Evolutionary conservation across 2,797 vertebrate genomes (phyloP), one percentile per base, ranked within the genome.

Genomic region (Ptychobarbus kaznakovi): DNA sequence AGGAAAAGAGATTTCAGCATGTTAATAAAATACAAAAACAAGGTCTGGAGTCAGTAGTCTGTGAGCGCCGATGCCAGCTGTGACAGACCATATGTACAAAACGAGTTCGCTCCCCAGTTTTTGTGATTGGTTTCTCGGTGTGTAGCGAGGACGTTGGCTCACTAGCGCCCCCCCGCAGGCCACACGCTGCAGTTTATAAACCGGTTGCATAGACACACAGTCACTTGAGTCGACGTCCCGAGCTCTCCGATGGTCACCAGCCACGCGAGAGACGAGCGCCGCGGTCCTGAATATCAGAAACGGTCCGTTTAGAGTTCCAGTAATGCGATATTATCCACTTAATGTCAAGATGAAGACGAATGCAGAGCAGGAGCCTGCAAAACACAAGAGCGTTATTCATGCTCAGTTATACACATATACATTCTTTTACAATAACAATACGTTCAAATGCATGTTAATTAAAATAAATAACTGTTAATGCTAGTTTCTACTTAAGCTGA

Each of bases 261-360:
- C 96, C 96, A 95, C 96, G 94, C 93, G 95, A 86, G 88, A 90
- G 92, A 91, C 91, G 91, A 92, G 92, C 92, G 92, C 87, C 91
- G 93, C 92, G 92, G 97, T 98, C 97, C 97, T 98, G 97, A 98
- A 99, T 96, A 97, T 97, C 97, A 98, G 97, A 98, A 97, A 98
- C 95, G 95, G 93, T 94, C 94, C 92, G 83, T 93, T 89, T 80
- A 81, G 68, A 90, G 89, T 91, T 93, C 89, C 89, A 90, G 91
- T 89, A 88, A 90, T 90, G 86, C 79, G 88, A 91, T 87, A 76
- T 89, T 94, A 95, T 97, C 96, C 96, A 93, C 93, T 93, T 94
- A 94, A 96, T 97, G 97, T 99, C 98, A 99, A 97, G 98, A 98
- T 95, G 97, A 98, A 94, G 97, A 96, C 93, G 97, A 97, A 93